Conservation (phyloP, 2,797 vertebrate species). For the Heliangelus exortis region DNA sequence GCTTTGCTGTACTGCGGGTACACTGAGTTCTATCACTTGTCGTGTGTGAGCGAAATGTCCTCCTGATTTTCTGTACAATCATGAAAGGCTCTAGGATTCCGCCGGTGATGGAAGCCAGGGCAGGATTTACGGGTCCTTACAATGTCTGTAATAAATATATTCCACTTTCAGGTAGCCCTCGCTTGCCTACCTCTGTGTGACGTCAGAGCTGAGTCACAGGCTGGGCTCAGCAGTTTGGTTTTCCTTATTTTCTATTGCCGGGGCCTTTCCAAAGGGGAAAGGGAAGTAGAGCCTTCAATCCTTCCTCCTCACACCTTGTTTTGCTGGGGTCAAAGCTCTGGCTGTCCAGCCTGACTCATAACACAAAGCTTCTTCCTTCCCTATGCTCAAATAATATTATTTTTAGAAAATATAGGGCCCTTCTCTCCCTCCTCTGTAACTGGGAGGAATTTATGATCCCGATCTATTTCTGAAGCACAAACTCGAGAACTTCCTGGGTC, state of each 20-base stretch:
- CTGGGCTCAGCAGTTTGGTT: background rate
- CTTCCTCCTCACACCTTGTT: background rate
- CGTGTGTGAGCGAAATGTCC: conserved; percentile 78
- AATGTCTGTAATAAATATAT: conserved; percentile 90
- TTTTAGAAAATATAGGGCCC: conserved; percentile 43
- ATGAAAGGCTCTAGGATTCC: conserved; percentile 77
- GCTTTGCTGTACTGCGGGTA: conserved; percentile 81
- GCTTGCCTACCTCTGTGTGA: conserved; percentile 35
- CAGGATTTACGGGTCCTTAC: conserved; percentile 90
- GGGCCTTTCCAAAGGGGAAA: background rate
- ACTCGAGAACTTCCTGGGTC: conserved; percentile 81
- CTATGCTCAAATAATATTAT: background rate
- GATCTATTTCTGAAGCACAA: conserved; percentile 73
- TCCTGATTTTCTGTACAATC: conserved; percentile 84
- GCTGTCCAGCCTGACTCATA: background rate
- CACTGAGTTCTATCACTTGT: conserved; percentile 98
- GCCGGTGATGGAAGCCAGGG: conserved; percentile 77
- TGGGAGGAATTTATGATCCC: conserved; percentile 63
- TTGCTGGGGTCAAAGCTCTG: background rate
- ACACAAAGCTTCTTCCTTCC: background rate
- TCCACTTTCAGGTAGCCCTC: conserved; percentile 74
- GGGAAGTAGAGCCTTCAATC: background rate
- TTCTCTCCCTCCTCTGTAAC: background rate
- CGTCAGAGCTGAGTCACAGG: background rate
- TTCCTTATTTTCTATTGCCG: conserved; percentile 8